Base-by-base conservation (phyloP, 2,797 vertebrate species). In the Lagorchestes hirsutus region DNA sequence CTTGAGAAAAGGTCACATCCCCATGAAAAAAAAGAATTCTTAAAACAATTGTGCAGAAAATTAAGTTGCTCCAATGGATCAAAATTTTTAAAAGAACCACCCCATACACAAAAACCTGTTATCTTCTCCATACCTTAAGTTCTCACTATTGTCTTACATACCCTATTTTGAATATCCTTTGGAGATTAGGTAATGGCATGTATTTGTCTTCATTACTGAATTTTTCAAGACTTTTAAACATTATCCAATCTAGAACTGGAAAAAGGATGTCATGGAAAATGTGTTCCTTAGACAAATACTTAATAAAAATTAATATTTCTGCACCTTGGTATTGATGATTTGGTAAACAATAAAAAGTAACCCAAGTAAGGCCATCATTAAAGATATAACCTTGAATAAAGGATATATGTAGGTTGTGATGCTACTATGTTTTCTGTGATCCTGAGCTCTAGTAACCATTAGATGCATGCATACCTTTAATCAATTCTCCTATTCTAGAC, bases 261-360 rank as follows among this genome's bases (percentile, higher is more conserved):
- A 82, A 92, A 74, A 96, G 57, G 1, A 0, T 74, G 67, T 54
- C 55, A 95, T n/a, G 57, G 97, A 97, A 97, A 95, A 92, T n/a
- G 92, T 97, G 97, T 95, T 96, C 54, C 94, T 96, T 96, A 95
- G 90, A 97, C 50, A 95, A 9, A 58, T 97, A 90, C 90, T 97
- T 93, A 87, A 94, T 0, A 94, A 94, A 98, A 98, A 97, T 74
- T 97, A 96, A 40, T 98, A 96, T 91, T 97, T 97, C 96, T 97
- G 97, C 95, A 97, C 54, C 90, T 96, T 57, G 97, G 93, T 94
- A 93, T 96, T 95, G 91, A 98, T 96, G 94, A 96, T 97, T 90
- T 94, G 95, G 98, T 98, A 98, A 99, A 98, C 97, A 97, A 96
- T 95, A 98, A 96, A 97, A 98, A 97, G 93, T 95, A 97, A 97